Base-by-base conservation (phyloP, 2,113 vertebrate genomes). In the Syngnathoides biaculeatus region DNA sequence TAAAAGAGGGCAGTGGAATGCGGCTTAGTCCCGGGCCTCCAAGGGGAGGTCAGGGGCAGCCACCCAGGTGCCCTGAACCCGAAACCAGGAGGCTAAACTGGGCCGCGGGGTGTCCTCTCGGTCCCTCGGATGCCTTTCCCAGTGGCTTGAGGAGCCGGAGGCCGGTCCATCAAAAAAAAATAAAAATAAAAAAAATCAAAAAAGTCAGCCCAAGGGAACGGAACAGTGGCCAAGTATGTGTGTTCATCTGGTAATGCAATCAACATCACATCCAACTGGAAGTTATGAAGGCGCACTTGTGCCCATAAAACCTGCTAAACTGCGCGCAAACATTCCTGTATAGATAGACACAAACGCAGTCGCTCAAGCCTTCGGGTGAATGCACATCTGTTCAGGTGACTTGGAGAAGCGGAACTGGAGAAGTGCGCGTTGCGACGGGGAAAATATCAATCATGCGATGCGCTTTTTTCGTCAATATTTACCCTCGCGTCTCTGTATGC, bases 201-300 rank as follows among this genome's bases (percentile, higher is more conserved):
- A 50, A 78, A 55, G 30, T 71, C 72, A 13, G 50, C 83, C 84
- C 76, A 8, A 35, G 84, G 82, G 84, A 83, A 27, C 73, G 68
- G 80, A 73, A 86, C 79, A 80, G 79, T 78, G 43, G 86, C 84
- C 87, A 89, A 89, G 85, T 82, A 83, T 83, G 78, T 24, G 24
- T 83, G 87, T 75, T 84, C 80, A 81, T 77, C 48, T 85, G 86
- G 66, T 84, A 86, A 85, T 83, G 80, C 81, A 78, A 89, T 89
- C 82, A 84, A 75, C 77, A 67, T 88, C 82, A 82, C 79, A 73
- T 79, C 71, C 68, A 73, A 80, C 64, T 27, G 65, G 67, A 69
- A 78, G 72, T 75, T 78, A 62, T 61, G 59, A 76, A 78, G 65
- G 59, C 20, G 4, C 68, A 67, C 53, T 70, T 57, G 48, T 72